A percentile compares a stretch with the other conserved stretches of the same genome.
phyloP scores from a whole-genome alignment of 2,888 invertebrate genomes.

The Brassicogethes aeneus region DNA sequence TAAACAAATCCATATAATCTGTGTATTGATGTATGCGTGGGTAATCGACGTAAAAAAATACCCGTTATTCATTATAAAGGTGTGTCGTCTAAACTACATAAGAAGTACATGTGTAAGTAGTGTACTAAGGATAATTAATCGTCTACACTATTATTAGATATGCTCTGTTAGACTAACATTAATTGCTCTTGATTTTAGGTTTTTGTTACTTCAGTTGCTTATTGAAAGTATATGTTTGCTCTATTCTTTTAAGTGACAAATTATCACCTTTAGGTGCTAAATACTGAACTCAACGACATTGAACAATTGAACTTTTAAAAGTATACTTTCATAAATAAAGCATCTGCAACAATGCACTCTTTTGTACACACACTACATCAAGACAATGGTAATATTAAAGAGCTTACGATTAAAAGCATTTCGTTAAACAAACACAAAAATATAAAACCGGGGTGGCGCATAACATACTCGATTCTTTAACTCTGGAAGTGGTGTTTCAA shows the following conservation, averaged over 20 bases:
- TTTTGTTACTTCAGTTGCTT: no score
- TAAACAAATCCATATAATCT: neutral
- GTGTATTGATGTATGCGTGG: neutral
- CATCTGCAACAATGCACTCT: no score
- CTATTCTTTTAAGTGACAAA: no score
- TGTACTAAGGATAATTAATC: neutral
- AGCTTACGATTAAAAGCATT: neutral
- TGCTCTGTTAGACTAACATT: neutral
- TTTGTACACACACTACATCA: no score
- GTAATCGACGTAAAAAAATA: neutral
- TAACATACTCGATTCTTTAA: neutral
- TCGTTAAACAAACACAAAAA: constrained; percentile 1
- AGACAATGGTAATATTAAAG: no score
- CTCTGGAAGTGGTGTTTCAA: neutral
- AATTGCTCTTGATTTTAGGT: no score
- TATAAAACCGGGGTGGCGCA: neutral
- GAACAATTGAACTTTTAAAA: no score
- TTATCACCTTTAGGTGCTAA: no score
- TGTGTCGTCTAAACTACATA: neutral
- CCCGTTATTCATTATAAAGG: neutral
- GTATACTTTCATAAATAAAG: no score
- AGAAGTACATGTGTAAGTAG: neutral
- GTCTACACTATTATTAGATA: neutral
- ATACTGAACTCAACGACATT: no score
- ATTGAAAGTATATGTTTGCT: no score